Conservation (phyloP, 1,140 invertebrate species). For the Pectinophora gossypiella region DNA sequence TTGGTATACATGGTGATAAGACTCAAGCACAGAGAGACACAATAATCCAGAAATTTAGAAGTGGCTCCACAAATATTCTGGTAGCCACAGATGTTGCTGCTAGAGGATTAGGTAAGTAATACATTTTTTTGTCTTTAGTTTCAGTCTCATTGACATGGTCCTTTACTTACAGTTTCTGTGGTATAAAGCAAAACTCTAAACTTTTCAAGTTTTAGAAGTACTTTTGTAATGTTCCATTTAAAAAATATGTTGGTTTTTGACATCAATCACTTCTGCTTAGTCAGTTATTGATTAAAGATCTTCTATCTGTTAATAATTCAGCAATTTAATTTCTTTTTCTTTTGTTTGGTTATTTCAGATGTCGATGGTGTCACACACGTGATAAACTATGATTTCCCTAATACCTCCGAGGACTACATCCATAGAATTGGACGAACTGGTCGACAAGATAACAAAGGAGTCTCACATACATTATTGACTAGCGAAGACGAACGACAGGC, state of each 20-base stretch:
- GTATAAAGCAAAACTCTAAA: too few species aligned
- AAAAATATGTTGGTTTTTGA: too few species aligned
- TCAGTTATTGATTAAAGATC: too few species aligned
- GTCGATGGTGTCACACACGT: conserved; percentile 92
- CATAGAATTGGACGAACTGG: conserved; percentile 93
- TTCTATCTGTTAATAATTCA: too few species aligned
- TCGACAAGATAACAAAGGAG: conserved; percentile 86
- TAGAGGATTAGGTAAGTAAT: conserved; percentile 82
- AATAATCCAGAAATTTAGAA: conserved; percentile 54
- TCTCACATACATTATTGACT: conserved; percentile 92
- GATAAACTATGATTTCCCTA: conserved; percentile 93
- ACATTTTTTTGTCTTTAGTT: too few species aligned
- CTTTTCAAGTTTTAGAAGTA: too few species aligned
- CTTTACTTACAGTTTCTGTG: too few species aligned
- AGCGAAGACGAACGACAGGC: conserved; percentile 82
- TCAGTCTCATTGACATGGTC: too few species aligned
- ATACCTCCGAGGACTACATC: conserved; percentile 92
- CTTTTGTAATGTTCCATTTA: too few species aligned
- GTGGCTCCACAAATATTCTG: conserved; percentile 70
- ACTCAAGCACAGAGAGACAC: conserved; percentile 82
- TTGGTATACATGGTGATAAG: conserved; percentile 86
- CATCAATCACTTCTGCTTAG: too few species aligned
- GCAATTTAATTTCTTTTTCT: too few species aligned
- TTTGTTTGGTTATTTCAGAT: conserved; percentile 42
- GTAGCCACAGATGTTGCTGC: conserved; percentile 90